Evolutionary conservation across 2,888 invertebrate species (phyloP), one percentile per base, ranked within the genome.

Genomic region (Xiphydria camelus): DNA sequence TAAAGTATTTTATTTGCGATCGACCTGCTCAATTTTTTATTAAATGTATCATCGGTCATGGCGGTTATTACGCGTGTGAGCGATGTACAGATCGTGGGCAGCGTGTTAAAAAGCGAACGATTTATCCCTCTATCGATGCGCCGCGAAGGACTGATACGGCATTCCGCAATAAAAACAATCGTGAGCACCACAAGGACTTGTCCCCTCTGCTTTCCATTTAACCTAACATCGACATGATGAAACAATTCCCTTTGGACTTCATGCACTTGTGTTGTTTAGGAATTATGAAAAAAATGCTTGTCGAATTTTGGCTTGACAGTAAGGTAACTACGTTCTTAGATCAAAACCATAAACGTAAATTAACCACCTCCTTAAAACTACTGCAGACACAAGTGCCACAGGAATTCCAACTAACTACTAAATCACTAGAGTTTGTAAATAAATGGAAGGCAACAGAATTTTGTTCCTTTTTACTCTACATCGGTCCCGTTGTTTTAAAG

Each of bases 401-500:
- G 4, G 62, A 64, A 43, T 64, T 64, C 43, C 44, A 43, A 21
- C 47, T 62, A 26, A 59, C 57, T 45, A 46, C 57, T 1, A 37
- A 49, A 20, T 33, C 35, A 4, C 19, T 54, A 2, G 17, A 46
- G 7, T 22, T 46, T 18, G 18, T 57, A 4, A 32, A 22, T 14
- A 45, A 45, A 9, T 63, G 53, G 53, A 62, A 62, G 47, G 58
- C 59, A 3, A 61, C 59, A 4, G 51, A 61, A 43, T 54, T 53
- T 35, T 40, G 55, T 7, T 54, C 54, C 7, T 51, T 64, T 26
- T 25, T 59, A 6, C 26, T 61, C 21, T 65, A 63, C 29, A 38
- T 49, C 29, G 64, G 64, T 7, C 55, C 61, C 6, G 41, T 61
- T 18, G 36, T 62, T 14, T 41, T 62, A 4, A 52, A 54, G 42